Conservation (phyloP, 2,113 vertebrate genomes). For the Orientallactaga bullata region DNA sequence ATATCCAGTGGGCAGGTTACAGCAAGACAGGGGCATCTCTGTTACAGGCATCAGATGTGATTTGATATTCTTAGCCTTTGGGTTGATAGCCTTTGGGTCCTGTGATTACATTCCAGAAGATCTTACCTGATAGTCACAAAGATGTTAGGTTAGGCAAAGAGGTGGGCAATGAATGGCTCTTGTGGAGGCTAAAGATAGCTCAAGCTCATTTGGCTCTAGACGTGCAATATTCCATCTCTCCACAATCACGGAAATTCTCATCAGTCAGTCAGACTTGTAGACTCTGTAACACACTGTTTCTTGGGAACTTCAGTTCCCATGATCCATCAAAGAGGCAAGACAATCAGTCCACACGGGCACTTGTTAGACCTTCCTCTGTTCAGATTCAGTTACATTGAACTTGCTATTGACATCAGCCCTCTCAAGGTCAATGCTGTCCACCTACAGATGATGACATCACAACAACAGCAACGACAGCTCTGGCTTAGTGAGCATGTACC, state of each 20-base stretch:
- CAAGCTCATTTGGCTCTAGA: not conserved
- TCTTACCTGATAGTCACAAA: not conserved
- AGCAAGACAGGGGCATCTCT: not conserved
- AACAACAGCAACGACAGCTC: accelerated
- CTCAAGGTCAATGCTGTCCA: not conserved
- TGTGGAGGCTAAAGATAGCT: not conserved
- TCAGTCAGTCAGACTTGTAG: not conserved
- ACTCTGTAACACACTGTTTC: not conserved
- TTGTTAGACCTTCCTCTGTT: not conserved
- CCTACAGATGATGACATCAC: not conserved
- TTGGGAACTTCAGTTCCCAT: not conserved
- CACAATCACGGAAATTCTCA: not conserved
- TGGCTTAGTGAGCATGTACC: not conserved
- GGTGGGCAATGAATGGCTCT: not conserved
- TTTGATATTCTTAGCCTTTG: not conserved
- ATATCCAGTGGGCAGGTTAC: not conserved
- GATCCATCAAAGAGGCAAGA: not conserved
- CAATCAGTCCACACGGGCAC: not conserved
- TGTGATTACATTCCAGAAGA: not conserved
- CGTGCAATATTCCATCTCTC: no score
- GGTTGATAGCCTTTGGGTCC: not conserved
- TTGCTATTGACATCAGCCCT: not conserved
- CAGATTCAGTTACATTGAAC: not conserved
- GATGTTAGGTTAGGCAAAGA: not conserved
- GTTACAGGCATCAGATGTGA: not conserved